A percentile compares a stretch with the other conserved stretches of the same genome.
These are phyloP conservation scores for Remorina albescens DNA, from an alignment of 2,797 vertebrate genomes.

Conservation along the genomic window DNA sequence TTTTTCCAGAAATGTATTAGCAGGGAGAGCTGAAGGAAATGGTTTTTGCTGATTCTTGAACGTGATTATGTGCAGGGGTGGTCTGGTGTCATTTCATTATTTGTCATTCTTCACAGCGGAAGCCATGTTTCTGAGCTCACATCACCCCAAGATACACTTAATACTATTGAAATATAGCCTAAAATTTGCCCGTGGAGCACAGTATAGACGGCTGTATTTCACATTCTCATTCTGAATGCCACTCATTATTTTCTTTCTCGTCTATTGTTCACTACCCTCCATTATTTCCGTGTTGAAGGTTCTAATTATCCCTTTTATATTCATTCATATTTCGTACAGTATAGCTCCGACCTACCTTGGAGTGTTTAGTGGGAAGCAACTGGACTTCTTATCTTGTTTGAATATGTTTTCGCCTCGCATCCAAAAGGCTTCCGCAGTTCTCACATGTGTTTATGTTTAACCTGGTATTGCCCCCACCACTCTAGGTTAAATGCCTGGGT, in stretches of 20 bases:
- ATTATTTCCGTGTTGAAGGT: conserved; percentile 32
- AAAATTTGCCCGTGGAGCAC: conserved; percentile 27
- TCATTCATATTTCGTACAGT: conserved; percentile 29
- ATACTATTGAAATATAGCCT: conserved; percentile 39
- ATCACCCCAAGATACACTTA: conserved; percentile 31
- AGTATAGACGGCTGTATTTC: conserved; percentile 43
- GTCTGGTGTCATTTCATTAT: conserved; percentile 73
- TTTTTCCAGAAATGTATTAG: conserved; percentile 65
- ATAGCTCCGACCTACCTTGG: neutral
- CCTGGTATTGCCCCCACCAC: too few species aligned
- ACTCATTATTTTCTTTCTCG: conserved; percentile 9
- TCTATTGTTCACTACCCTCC: conserved; percentile 35
- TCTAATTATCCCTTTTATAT: conserved; percentile 18
- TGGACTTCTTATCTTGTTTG: too few species aligned
- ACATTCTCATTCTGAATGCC: conserved; percentile 37
- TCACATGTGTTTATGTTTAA: too few species aligned
- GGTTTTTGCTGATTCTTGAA: conserved; percentile 71
- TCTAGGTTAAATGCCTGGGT: too few species aligned
- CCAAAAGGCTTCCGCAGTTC: too few species aligned
- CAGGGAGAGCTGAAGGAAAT: conserved; percentile 61
- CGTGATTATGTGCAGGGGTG: conserved; percentile 71
- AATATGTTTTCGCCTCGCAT: too few species aligned
- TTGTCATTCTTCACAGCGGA: conserved; percentile 64
- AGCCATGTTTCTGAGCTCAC: conserved; percentile 43
- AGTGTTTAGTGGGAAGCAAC: too few species aligned